Conservation (phyloP, 2,888 invertebrate species). For the Drosophila pullipes region DNA sequence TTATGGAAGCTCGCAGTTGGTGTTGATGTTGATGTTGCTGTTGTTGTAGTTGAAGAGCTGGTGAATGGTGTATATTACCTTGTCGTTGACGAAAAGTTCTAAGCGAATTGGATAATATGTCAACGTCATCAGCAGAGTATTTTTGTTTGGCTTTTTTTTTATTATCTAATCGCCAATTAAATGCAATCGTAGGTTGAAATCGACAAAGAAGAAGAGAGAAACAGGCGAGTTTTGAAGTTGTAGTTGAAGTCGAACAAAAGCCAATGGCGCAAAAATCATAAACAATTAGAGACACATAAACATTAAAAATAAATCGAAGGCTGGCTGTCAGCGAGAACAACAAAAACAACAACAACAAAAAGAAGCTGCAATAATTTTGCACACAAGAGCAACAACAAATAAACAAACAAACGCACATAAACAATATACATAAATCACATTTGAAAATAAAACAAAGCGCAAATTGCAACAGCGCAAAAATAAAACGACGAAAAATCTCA, state of each 20-base stretch:
- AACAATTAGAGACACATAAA: constrained; percentile 80
- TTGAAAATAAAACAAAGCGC: constrained; percentile 76
- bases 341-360: constrained; percentile 41
- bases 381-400: constrained; percentile 38
- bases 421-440: constrained; percentile 76
- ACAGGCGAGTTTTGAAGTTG: constrained; percentile 12
- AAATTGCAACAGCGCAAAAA: constrained; percentile 74
- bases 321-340: constrained; percentile 60
- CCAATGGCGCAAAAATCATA: constrained; percentile 59
- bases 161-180: constrained; percentile 79
- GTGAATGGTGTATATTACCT: constrained; percentile 18
- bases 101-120: constrained; percentile 66
- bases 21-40: background rate
- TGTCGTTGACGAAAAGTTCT: constrained; percentile 46
- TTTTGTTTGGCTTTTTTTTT: constrained; percentile 7
- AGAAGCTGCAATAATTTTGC: constrained; percentile 78
- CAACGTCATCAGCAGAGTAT: constrained; percentile 47
- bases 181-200: constrained; percentile 49
- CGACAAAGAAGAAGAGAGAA: constrained; percentile 24
- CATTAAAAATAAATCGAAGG: constrained; percentile 82
- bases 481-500: constrained; percentile 61
- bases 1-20: constrained; percentile 62
- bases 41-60: constrained; percentile 7
- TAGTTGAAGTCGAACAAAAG: constrained; percentile 33
- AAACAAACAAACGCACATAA: constrained; percentile 49